Evolutionary conservation across 2,888 invertebrate species (phyloP).

Genomic region (Lepeophtheirus nordmannii): DNA sequence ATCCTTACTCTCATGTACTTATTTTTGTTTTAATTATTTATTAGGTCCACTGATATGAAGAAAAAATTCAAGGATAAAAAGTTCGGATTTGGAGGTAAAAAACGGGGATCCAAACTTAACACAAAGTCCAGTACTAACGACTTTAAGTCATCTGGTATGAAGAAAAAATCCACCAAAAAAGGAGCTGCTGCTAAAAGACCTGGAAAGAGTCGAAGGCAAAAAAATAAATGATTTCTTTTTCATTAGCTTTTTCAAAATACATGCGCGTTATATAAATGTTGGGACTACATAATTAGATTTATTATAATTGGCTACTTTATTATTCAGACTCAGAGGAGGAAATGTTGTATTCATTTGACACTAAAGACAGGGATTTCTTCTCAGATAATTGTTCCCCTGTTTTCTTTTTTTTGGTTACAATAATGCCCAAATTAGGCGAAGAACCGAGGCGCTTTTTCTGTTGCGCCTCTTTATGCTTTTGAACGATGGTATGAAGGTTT

Average conservation of each 20-base stretch:
- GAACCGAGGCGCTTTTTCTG: background rate
- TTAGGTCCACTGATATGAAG: constrained; percentile 37
- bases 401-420: background rate
- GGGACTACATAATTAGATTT: no score
- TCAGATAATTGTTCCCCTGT: background rate
- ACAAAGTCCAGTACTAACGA: constrained; percentile 36
- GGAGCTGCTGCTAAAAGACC: constrained; percentile 4
- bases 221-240: background rate
- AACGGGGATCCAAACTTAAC: constrained; percentile 72
- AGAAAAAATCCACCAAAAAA: constrained; percentile 6
- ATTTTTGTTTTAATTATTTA: background rate
- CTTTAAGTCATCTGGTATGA: background rate
- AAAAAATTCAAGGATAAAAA: constrained; percentile 60
- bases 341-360: background rate
- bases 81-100: constrained; percentile 90
- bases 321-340: constrained; percentile 3
- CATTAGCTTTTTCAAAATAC: background rate
- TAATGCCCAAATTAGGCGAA: constrained; percentile 1
- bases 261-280: background rate
- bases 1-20: background rate
- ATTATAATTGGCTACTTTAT: background rate
- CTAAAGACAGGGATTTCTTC: background rate
- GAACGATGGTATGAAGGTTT: background rate
- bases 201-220: constrained; percentile 15
- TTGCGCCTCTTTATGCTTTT: background rate